Evolutionary conservation across 30 jellyfish, hydroid and myxozoan genomes (phyloP).

Genomic region (Aurelia aurita complex sp. Pacific): DNA sequence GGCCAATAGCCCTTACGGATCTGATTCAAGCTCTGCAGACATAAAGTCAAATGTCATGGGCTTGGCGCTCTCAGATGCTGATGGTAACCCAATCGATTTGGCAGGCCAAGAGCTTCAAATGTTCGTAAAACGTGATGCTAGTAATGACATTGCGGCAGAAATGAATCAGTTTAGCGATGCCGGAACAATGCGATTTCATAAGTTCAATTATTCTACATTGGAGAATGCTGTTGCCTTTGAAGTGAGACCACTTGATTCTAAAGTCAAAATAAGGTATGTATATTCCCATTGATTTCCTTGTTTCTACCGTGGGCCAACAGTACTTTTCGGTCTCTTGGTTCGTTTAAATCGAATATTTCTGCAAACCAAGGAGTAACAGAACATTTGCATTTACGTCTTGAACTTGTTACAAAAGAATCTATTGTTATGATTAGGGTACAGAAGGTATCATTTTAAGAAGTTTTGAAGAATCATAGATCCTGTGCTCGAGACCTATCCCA

Average conservation of each 20-base stretch:
- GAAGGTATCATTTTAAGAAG: no score
- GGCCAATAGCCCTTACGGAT: slow-evolving; percentile 79
- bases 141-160: slow-evolving; percentile 59
- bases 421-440: no score
- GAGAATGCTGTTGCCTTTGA: slow-evolving; percentile 76
- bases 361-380: no score
- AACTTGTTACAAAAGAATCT: no score
- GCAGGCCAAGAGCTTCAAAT: slow-evolving; percentile 88
- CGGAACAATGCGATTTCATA: slow-evolving; percentile 68
- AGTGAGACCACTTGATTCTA: slow-evolving; percentile 80
- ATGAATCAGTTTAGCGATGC: slow-evolving; percentile 51
- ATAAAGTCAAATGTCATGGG: slow-evolving; percentile 88
- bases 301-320: no score
- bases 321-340: no score
- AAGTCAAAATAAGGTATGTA: slow-evolving; percentile 36
- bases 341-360: no score
- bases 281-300: no score
- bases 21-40: slow-evolving; percentile 69
- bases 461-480: no score
- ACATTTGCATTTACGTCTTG: no score
- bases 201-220: slow-evolving; percentile 72
- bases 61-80: slow-evolving; percentile 71
- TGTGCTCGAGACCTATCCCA: no score
- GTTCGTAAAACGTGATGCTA: slow-evolving; percentile 78
- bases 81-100: slow-evolving; percentile 85